phyloP scores from a whole-genome alignment of 1,140 invertebrate genomes.

The Lordiphosa mommai region DNA sequence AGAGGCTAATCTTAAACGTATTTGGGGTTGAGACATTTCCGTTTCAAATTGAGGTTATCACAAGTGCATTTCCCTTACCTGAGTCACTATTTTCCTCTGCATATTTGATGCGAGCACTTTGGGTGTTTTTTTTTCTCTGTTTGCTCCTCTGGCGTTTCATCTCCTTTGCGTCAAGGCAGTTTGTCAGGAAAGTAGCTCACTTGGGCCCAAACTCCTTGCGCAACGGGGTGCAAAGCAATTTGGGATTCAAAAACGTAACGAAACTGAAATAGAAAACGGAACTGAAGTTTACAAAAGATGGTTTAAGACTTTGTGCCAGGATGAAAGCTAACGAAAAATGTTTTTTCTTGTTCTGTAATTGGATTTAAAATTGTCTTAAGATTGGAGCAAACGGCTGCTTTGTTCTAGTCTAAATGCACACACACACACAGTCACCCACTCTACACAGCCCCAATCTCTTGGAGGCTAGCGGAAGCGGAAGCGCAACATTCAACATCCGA shows the following conservation, averaged over 20 bases:
- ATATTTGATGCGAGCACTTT: no score
- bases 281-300: neutral
- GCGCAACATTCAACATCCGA: conserved; percentile 66
- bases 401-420: conserved; percentile 44
- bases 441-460: neutral
- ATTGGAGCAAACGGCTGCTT: conserved; percentile 32
- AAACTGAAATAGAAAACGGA: no score
- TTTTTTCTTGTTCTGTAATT: conserved; percentile 68
- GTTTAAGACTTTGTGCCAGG: conserved; percentile 17
- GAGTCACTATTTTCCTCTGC: neutral
- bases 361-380: conserved; percentile 73
- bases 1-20: no score
- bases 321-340: conserved; percentile 61
- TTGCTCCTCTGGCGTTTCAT: conserved; percentile 14
- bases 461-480: conserved; percentile 43
- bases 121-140: conserved; percentile 32
- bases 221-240: conserved; percentile 56
- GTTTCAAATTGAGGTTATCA: conserved; percentile 43
- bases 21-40: conserved; percentile 2
- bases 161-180: no score
- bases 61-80: conserved; percentile 19
- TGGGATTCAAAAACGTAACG: conserved; percentile 42
- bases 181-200: conserved; percentile 39
- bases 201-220: neutral
- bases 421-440: neutral